Conservation (phyloP, 2,888 invertebrate genomes). For the Sphinx pinastri region DNA sequence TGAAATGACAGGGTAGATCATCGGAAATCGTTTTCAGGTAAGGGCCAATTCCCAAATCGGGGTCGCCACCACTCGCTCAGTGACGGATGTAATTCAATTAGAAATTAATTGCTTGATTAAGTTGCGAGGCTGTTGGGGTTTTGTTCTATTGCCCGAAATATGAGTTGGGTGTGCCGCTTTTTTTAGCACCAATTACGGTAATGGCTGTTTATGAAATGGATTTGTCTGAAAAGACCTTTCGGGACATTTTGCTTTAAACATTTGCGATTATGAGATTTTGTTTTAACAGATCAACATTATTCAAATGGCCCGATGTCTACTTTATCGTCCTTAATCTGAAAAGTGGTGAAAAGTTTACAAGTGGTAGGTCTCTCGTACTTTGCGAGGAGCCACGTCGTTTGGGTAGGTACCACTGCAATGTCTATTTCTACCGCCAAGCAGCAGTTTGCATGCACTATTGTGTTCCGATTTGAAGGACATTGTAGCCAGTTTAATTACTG, state of each 20-base stretch:
- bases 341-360: no score
- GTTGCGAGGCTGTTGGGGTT: constrained; percentile 67
- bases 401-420: no score
- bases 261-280: background rate
- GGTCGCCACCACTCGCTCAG: constrained; percentile 49
- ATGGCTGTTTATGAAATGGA: constrained; percentile 39
- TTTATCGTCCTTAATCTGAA: background rate
- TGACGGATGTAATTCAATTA: constrained; percentile 81
- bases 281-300: background rate
- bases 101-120: constrained; percentile 81
- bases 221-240: constrained; percentile 4
- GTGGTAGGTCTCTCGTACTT: no score
- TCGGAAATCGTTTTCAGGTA: constrained; percentile 29
- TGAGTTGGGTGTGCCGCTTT: constrained; percentile 72
- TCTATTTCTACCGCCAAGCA: no score
- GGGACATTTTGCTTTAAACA: background rate
- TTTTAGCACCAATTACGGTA: constrained; percentile 61
- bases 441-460: no score
- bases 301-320: background rate
- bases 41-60: constrained; percentile 40
- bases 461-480: no score
- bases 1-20: constrained; percentile 24
- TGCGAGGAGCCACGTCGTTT: no score
- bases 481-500: no score
- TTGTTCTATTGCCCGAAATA: constrained; percentile 75